Evolutionary conservation across 2,797 vertebrate genomes (phyloP).

Genomic region (Eurystomus glaucurus): DNA sequence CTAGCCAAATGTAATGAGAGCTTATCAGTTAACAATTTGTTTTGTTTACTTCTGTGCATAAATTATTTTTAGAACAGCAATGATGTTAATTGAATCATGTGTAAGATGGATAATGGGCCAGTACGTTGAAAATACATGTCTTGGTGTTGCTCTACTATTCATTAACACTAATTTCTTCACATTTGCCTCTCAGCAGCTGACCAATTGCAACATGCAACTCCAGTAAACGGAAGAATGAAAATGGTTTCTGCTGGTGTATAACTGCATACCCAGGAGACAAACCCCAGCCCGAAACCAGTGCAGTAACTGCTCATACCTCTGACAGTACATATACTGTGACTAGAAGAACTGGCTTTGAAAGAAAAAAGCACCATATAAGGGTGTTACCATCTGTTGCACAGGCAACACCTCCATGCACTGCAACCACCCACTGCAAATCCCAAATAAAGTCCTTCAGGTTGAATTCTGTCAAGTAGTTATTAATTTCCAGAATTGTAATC

Average conservation of each 20-base stretch:
- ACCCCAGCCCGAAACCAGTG: not conserved
- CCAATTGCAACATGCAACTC: not conserved
- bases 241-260: not conserved
- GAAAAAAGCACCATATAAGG: not conserved
- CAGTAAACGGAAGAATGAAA: not conserved
- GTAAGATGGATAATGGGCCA: not conserved
- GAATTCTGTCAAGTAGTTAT: not conserved
- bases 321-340: not conserved
- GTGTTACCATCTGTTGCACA: not conserved
- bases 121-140: not conserved
- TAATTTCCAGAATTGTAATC: not conserved
- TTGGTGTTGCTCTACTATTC: not conserved
- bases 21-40: not conserved
- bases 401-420: not conserved
- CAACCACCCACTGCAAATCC: not conserved
- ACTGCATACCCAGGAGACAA: not conserved
- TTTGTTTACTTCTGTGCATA: not conserved
- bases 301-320: not conserved
- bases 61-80: slow-evolving; percentile 32
- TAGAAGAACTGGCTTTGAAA: not conserved
- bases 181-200: not conserved
- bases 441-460: not conserved
- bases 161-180: not conserved
- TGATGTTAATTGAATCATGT: slow-evolving; percentile 11
- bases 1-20: not conserved